These are phyloP conservation scores for Chelon auratus DNA, from an alignment of 2,797 vertebrate species.

Conservation along the genomic window DNA sequence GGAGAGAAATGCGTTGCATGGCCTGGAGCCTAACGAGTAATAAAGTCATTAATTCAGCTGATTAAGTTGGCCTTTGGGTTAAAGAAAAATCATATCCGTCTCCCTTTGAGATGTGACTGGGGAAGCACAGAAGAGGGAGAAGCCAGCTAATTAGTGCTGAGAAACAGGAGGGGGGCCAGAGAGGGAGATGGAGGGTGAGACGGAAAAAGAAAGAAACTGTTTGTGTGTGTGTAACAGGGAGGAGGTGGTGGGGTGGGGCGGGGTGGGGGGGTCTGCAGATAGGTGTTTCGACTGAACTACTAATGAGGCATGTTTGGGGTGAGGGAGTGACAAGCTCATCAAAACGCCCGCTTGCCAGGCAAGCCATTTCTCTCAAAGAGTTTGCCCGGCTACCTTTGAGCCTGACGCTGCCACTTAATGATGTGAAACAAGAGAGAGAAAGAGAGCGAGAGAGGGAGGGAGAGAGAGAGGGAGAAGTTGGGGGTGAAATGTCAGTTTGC, in stretches of 20 bases:
- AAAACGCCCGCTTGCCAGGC: slow-evolving; percentile 91
- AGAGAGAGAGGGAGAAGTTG: slow-evolving; percentile 88
- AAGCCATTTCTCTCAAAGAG: slow-evolving; percentile 88
- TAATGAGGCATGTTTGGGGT: slow-evolving; percentile 98
- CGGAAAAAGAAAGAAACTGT: slow-evolving; percentile 57
- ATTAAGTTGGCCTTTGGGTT: slow-evolving; percentile 99
- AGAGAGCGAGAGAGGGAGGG: slow-evolving; percentile 78
- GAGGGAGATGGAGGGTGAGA: slow-evolving; percentile 59
- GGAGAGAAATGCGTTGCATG: slow-evolving; percentile 80
- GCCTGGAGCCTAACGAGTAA: slow-evolving; percentile 91
- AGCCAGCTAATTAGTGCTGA: slow-evolving; percentile 94
- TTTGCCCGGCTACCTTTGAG: slow-evolving; percentile 89
- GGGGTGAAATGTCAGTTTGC: slow-evolving; percentile 89
- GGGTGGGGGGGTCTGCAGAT: slow-evolving; percentile 77
- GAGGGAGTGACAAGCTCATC: slow-evolving; percentile 94
- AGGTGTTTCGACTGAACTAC: slow-evolving; percentile 91
- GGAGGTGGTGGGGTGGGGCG: slow-evolving; percentile 6
- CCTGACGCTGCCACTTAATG: slow-evolving; percentile 91
- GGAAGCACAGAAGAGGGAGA: slow-evolving; percentile 89
- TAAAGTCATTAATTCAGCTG: slow-evolving; percentile 99
- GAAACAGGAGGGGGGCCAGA: slow-evolving; percentile 86
- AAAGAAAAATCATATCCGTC: slow-evolving; percentile 92
- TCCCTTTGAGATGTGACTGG: slow-evolving; percentile 89
- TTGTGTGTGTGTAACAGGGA: slow-evolving; percentile 11
- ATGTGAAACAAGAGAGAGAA: slow-evolving; percentile 90